These are phyloP conservation scores for Muscicapa comitata DNA, from an alignment of 2,797 vertebrate species.

Conservation along the genomic window DNA sequence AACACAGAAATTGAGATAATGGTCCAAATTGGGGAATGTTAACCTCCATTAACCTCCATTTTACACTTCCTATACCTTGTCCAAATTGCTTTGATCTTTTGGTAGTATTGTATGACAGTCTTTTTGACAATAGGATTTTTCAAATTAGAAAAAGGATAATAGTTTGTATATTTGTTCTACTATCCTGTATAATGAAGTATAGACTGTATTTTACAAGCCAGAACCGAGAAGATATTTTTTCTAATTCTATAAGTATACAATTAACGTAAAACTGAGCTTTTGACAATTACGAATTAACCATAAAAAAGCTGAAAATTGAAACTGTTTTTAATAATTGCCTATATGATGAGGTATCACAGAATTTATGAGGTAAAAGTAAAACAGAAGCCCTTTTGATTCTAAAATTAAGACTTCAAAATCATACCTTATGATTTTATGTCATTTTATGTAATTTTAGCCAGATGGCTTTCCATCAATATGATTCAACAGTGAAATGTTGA, in stretches of 20 bases:
- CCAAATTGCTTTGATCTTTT: neutral
- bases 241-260: neutral
- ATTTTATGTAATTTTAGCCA: neutral
- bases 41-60: conserved; percentile 36
- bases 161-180: neutral
- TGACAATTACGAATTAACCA: neutral
- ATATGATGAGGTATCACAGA: neutral
- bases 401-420: neutral
- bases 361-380: neutral
- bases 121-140: neutral
- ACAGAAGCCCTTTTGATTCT: neutral
- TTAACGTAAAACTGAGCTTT: conserved; percentile 20
- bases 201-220: neutral
- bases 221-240: neutral
- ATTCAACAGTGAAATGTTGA: neutral
- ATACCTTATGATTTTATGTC: neutral
- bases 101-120: neutral
- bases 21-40: neutral
- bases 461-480: neutral
- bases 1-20: neutral
- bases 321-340: neutral
- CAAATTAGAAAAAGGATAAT: neutral
- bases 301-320: neutral
- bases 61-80: neutral
- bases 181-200: neutral